Percentiles rank a stretch among this genome's conserved stretches.
These are phyloP conservation scores for Epizoanthus illoricatus DNA, from an alignment of 92 coral and sea anemone genomes.

Conservation along the genomic window DNA sequence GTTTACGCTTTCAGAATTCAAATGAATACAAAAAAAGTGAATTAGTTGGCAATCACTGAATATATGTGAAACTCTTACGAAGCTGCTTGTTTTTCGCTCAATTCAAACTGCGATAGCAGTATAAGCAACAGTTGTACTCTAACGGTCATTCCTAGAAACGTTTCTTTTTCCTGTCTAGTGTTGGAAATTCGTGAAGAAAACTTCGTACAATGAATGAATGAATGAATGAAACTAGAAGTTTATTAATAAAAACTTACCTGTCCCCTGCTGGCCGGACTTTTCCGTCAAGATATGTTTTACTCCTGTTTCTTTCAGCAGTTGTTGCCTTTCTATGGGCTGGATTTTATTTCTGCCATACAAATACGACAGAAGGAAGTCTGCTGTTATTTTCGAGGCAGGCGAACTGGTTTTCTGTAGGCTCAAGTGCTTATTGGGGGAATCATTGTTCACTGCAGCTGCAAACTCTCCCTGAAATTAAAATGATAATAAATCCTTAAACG, in stretches of 20 bases:
- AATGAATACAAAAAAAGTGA: not conserved
- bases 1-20: constrained; percentile 12
- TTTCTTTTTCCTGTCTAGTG: too few relatives aligned
- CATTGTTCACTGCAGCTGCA: too few relatives aligned
- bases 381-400: not conserved
- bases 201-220: too few relatives aligned
- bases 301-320: constrained; percentile 3
- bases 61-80: too few relatives aligned
- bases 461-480: too few relatives aligned
- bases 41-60: too few relatives aligned
- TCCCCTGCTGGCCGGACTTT: not conserved
- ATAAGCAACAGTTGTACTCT: too few relatives aligned
- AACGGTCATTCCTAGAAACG: too few relatives aligned
- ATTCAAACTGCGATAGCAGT: too few relatives aligned
- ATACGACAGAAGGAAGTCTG: constrained; percentile 16
- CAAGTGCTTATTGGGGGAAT: not conserved
- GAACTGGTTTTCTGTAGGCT: not conserved
- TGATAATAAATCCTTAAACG: too few relatives aligned
- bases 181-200: too few relatives aligned
- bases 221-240: not conserved
- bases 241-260: not conserved
- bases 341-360: constrained; percentile 48
- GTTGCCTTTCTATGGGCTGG: constrained; percentile 41
- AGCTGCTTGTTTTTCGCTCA: too few relatives aligned
- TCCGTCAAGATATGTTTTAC: not conserved